phyloP scores from a whole-genome alignment of 2,888 invertebrate species.

The Argyresthia goedartella region DNA sequence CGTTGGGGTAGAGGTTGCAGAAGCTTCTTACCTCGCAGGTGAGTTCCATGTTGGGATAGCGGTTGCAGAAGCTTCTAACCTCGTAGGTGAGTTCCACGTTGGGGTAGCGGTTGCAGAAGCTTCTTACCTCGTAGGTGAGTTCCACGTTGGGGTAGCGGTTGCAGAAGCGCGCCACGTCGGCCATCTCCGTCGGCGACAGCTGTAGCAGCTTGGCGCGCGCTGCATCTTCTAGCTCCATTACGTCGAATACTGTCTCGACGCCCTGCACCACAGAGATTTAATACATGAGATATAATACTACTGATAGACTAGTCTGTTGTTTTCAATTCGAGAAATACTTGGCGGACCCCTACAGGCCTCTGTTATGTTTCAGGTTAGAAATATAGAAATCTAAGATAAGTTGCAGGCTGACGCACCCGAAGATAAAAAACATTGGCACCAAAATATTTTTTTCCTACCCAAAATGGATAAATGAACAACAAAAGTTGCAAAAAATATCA shows the following conservation, averaged over 20 bases:
- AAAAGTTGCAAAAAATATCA: no score
- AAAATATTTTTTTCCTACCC: no score
- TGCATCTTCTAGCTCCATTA: constrained; percentile 95
- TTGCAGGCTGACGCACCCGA: no score
- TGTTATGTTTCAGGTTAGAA: no score
- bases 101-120: constrained; percentile 98
- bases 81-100: constrained; percentile 97
- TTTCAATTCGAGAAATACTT: no score
- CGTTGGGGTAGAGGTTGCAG: constrained; percentile 99
- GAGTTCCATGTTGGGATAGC: constrained; percentile 98
- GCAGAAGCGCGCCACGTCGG: constrained; percentile 98
- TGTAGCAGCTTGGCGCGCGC: constrained; percentile 84
- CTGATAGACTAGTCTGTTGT: no score
- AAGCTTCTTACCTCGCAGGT: constrained; percentile 97
- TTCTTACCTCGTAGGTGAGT: constrained; percentile 87
- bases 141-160: constrained; percentile 99
- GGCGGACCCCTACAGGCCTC: no score
- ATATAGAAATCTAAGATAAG: no score
- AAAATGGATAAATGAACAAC: no score
- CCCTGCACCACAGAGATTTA: constrained; percentile 46
- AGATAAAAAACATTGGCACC: no score
- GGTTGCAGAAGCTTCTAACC: constrained; percentile 96
- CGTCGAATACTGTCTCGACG: constrained; percentile 94
- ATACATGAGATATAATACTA: no score
- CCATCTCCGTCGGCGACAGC: constrained; percentile 90